Conservation (phyloP, 2,888 invertebrate genomes). For the Dryobota labecula region DNA sequence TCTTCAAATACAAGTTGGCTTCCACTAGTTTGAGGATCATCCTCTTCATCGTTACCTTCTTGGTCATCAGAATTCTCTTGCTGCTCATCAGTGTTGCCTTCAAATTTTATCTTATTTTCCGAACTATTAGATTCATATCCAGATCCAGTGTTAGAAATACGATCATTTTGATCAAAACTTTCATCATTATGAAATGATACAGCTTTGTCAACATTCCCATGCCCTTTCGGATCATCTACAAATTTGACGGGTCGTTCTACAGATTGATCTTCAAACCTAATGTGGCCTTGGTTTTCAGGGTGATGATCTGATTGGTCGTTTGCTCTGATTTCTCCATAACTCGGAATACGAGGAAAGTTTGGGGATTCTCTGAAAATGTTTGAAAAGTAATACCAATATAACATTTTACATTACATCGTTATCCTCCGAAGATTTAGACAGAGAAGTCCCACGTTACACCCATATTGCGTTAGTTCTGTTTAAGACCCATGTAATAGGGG, state of each 20-base stretch:
- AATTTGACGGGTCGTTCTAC: slow-evolving; percentile 33
- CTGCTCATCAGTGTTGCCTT: slow-evolving; percentile 49
- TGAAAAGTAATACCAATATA: neutral
- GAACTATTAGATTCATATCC: slow-evolving; percentile 1
- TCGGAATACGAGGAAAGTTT: slow-evolving; percentile 49
- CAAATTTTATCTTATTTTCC: slow-evolving; percentile 58
- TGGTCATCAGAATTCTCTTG: slow-evolving; percentile 1
- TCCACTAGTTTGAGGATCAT: neutral
- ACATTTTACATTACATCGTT: neutral
- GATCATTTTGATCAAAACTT: slow-evolving; percentile 32
- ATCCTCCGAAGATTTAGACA: neutral
- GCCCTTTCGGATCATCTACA: slow-evolving; percentile 28
- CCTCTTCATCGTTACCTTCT: neutral
- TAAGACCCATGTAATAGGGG: neutral
- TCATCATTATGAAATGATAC: slow-evolving; percentile 28
- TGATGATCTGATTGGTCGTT: slow-evolving; percentile 49
- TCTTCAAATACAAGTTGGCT: slow-evolving; percentile 35
- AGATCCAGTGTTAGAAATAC: neutral
- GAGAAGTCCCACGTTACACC: too few species aligned
- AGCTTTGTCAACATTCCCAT: neutral
- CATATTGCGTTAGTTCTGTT: neutral
- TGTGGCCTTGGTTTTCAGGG: slow-evolving; percentile 40
- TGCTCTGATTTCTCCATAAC: slow-evolving; percentile 60
- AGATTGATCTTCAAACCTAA: slow-evolving; percentile 55
- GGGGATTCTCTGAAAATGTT: slow-evolving; percentile 19